These are phyloP conservation scores for Microtus ochrogaster DNA, from an alignment of 2,113 vertebrate genomes.

Conservation along the genomic window DNA sequence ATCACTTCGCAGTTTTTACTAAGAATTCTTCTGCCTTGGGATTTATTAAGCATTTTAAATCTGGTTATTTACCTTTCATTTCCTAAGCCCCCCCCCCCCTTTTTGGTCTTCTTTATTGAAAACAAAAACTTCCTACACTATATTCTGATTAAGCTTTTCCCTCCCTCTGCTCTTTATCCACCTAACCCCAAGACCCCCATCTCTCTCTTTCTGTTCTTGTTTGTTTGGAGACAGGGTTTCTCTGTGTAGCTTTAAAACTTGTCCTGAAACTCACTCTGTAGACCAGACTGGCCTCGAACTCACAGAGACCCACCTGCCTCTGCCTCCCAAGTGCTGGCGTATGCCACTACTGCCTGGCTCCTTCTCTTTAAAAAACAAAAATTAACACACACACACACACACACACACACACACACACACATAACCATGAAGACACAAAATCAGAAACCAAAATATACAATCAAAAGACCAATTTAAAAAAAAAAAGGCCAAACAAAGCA, in stretches of 20 bases:
- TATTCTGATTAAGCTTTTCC: neutral
- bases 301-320: no score
- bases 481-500: neutral
- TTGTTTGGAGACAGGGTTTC: no score
- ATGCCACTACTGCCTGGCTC: no score
- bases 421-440: neutral
- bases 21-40: neutral
- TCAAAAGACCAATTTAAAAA: neutral
- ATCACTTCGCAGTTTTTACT: neutral
- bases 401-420: no score
- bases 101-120: neutral
- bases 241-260: no score
- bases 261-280: no score
- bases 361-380: neutral
- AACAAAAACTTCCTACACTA: neutral
- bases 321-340: no score
- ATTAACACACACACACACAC: neutral
- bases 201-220: neutral
- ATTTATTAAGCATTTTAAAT: conserved; percentile 46
- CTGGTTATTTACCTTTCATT: neutral
- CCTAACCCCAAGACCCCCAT: no score
- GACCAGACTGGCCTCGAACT: no score
- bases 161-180: neutral
- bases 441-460: neutral
- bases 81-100: neutral